Conservation (phyloP, 37 sponge, comb jelly and placozoan species). For the Aphrocallistes beatrix region DNA sequence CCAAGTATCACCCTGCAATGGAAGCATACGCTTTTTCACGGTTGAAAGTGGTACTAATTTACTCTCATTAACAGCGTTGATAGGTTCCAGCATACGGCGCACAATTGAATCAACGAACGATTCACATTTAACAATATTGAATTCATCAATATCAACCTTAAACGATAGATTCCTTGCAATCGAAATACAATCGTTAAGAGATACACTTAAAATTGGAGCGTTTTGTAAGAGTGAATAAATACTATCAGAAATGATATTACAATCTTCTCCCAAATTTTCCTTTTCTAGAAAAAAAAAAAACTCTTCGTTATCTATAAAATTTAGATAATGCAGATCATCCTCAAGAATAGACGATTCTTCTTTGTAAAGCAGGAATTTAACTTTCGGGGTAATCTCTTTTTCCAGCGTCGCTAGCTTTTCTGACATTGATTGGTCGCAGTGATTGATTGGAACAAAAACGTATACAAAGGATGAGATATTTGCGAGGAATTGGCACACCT, state of each 20-base stretch:
- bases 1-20: slow-evolving; percentile 23
- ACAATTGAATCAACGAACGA: not conserved
- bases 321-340: not conserved
- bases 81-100: not conserved
- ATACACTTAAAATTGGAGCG: not conserved
- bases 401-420: not conserved
- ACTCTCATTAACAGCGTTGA: not conserved
- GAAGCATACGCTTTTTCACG: slow-evolving; percentile 21
- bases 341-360: not conserved
- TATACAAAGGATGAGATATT: not conserved
- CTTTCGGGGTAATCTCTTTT: not conserved
- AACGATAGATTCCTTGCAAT: not conserved
- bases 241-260: not conserved
- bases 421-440: not conserved
- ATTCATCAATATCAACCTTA: slow-evolving; percentile 21
- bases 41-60: not conserved
- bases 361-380: not conserved
- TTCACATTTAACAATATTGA: not conserved
- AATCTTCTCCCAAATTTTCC: not conserved
- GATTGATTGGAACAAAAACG: not conserved
- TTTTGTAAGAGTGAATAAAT: not conserved
- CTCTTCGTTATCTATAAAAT: not conserved
- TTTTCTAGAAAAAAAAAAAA: not conserved
- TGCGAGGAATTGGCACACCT: slow-evolving; percentile 15
- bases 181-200: not conserved